Conservation (phyloP, 2,888 invertebrate species). For the Diplolepis rosae region DNA sequence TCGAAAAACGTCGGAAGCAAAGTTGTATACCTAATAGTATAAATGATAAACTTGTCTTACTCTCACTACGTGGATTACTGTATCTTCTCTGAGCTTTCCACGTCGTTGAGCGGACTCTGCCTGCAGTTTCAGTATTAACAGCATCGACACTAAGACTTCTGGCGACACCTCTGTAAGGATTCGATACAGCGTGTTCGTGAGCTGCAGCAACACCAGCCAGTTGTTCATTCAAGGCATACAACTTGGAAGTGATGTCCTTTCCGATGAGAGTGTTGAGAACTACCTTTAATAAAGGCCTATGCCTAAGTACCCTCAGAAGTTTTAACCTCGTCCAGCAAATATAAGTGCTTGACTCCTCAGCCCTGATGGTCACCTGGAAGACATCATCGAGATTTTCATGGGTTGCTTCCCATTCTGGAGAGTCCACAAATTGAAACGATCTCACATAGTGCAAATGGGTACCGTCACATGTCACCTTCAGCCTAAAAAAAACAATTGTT, state of each 20-base stretch:
- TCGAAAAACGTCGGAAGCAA: too few species aligned
- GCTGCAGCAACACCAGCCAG: slow-evolving; percentile 75
- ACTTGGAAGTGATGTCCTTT: slow-evolving; percentile 90
- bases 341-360: slow-evolving; percentile 85
- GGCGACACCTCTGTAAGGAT: slow-evolving; percentile 76
- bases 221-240: slow-evolving; percentile 88
- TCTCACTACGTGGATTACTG: slow-evolving; percentile 72
- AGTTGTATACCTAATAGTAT: too few species aligned
- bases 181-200: slow-evolving; percentile 67
- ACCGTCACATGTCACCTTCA: slow-evolving; percentile 87
- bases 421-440: slow-evolving; percentile 89
- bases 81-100: slow-evolving; percentile 76
- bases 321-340: slow-evolving; percentile 87
- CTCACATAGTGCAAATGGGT: slow-evolving; percentile 88
- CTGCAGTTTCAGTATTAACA: slow-evolving; percentile 85
- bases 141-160: slow-evolving; percentile 86
- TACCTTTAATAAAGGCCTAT: slow-evolving; percentile 83
- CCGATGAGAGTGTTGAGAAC: slow-evolving; percentile 87
- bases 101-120: slow-evolving; percentile 81
- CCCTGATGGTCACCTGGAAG: slow-evolving; percentile 82
- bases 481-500: slow-evolving; percentile 76
- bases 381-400: slow-evolving; percentile 85
- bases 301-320: slow-evolving; percentile 83
- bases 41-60: slow-evolving; percentile 72
- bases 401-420: slow-evolving; percentile 92